These are phyloP conservation scores for Bombus affinis DNA, from an alignment of 1,140 invertebrate genomes.

Conservation along the genomic window DNA sequence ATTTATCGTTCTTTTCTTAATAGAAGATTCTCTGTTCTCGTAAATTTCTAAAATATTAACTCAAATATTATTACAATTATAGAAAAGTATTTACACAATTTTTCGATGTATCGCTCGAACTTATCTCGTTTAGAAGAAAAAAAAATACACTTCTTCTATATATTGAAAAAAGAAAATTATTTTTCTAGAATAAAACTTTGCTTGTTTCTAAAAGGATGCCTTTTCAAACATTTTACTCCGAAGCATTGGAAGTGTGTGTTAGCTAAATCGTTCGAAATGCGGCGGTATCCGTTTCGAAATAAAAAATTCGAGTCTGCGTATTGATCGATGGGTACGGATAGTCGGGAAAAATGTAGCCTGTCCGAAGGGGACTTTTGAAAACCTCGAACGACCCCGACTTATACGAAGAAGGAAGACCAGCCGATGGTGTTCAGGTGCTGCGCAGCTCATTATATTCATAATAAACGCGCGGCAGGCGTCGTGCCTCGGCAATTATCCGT, in stretches of 20 bases:
- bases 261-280: neutral
- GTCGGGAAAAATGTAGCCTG: slow-evolving; percentile 14
- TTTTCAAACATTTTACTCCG: neutral
- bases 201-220: neutral
- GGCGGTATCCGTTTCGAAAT: slow-evolving; percentile 34
- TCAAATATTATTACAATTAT: too few relatives aligned
- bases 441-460: slow-evolving; percentile 66
- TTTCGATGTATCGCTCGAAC: too few relatives aligned
- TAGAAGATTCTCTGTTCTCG: too few relatives aligned
- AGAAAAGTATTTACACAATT: too few relatives aligned
- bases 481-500: slow-evolving; percentile 71
- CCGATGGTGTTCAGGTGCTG: slow-evolving; percentile 27
- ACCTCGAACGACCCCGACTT: slow-evolving; percentile 30
- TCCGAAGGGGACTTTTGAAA: slow-evolving; percentile 44
- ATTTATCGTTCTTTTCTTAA: too few relatives aligned
- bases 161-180: too few relatives aligned
- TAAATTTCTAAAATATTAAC: too few relatives aligned
- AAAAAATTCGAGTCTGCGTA: slow-evolving; percentile 53
- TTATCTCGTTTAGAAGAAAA: too few relatives aligned
- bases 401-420: neutral
- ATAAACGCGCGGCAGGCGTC: slow-evolving; percentile 64
- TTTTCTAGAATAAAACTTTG: neutral
- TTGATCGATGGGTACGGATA: slow-evolving; percentile 8
- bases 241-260: neutral
- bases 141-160: too few relatives aligned